Evolutionary conservation across 2,113 vertebrate genomes (phyloP).

Genomic region (Vicugna pacos): DNA sequence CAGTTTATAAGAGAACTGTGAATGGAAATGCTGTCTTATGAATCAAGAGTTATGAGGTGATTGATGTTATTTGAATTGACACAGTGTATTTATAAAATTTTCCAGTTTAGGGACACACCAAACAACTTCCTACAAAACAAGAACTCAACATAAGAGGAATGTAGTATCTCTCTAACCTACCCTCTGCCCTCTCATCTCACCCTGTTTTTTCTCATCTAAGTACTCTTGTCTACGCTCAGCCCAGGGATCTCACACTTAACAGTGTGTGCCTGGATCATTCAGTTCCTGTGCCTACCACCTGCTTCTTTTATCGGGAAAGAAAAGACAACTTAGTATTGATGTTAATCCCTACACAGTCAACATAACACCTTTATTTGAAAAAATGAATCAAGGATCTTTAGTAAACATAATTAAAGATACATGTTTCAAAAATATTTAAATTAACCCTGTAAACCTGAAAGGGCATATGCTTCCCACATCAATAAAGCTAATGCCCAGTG

Average conservation of each 20-base stretch:
- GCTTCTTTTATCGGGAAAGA: not conserved
- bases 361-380: not conserved
- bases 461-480: not conserved
- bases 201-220: not conserved
- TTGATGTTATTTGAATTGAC: constrained; percentile 11
- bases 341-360: not conserved
- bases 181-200: not conserved
- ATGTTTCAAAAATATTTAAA: not conserved
- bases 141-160: not conserved
- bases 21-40: not conserved
- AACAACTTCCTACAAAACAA: not conserved
- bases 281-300: not conserved
- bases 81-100: not conserved
- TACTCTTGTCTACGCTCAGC: not conserved
- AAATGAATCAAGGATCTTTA: not conserved
- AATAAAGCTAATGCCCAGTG: not conserved
- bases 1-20: not conserved
- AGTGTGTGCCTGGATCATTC: not conserved
- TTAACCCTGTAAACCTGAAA: not conserved
- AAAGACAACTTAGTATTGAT: not conserved
- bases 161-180: not conserved
- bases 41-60: not conserved
- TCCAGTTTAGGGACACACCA: not conserved
- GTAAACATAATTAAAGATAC: not conserved
- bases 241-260: not conserved